phyloP scores from a whole-genome alignment of 2,888 invertebrate species.

The Metacarcinus magister region DNA sequence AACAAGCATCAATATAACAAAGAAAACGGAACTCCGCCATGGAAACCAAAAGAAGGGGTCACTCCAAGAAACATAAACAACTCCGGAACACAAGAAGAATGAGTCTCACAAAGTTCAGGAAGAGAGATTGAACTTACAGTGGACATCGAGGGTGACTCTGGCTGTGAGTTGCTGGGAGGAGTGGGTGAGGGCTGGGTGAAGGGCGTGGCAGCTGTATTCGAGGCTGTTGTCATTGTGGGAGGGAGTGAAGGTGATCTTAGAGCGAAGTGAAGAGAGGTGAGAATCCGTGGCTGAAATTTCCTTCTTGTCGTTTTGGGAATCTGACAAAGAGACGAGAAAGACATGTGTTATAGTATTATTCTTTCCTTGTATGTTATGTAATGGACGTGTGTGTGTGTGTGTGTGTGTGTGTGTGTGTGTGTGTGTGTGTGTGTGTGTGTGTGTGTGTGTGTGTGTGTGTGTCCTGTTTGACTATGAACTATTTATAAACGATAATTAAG shows the following conservation, averaged over 20 bases:
- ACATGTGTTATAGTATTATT: not conserved
- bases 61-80: not conserved
- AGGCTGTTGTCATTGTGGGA: slow-evolving; percentile 94
- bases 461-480: no score
- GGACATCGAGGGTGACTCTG: slow-evolving; percentile 79
- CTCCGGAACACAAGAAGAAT: not conserved
- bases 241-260: slow-evolving; percentile 87
- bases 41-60: not conserved
- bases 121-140: slow-evolving; percentile 74
- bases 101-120: not conserved
- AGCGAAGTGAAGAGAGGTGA: slow-evolving; percentile 16
- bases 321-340: not conserved
- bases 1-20: not conserved
- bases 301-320: slow-evolving; percentile 48
- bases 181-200: slow-evolving; percentile 90
- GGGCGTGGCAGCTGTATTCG: slow-evolving; percentile 94
- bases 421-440: no score
- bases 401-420: no score
- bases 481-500: no score
- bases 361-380: no score
- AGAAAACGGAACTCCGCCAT: not conserved
- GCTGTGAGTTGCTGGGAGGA: slow-evolving; percentile 60
- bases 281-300: slow-evolving; percentile 52
- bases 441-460: no score
- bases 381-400: no score